Base-by-base conservation (phyloP, 2,113 vertebrate species). In the Misgurnus anguillicaudatus region DNA sequence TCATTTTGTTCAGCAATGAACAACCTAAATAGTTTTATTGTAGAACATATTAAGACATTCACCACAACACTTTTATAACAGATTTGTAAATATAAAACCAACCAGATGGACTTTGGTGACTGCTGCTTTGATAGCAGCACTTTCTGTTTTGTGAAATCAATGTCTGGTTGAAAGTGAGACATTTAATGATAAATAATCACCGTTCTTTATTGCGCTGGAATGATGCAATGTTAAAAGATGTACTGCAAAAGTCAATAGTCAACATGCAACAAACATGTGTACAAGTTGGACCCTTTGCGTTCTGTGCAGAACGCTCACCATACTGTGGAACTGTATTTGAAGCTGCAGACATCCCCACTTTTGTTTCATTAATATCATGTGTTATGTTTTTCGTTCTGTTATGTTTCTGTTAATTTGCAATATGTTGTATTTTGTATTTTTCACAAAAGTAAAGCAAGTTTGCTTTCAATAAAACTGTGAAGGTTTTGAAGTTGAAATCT, bases 381-480 rank as follows among this genome's bases (percentile, higher is more conserved):
- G 63, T 80, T 80, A 70, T 67, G 55, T 31, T 24, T 67, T 72
- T 65, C 68, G 6, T 73, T 78, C 55, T 61, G 73, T 68, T 75
- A 47, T 82, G 45, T 70, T 78, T 83, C 70, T 38, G 76, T 81
- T 65, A 24, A 31, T 80, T 80, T 78, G 67, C 68, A 83, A 80
- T 51, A 69, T 9, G 42, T 75, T 87, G 82, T 87, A 84, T 79
- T 80, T 71, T 82, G 79, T 81, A 86, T 78, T 81, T 77, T 92
- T 89, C 89, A 87, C 84, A 87, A 31, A 31, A 86, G 76, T 87
- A 74, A 87, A 86, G 51, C 55, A 82, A 87, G 84, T 83, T 90
- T 85, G 81, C 89, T 88, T 90, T 89, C 87, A 94, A 94, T 94
- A 93, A 94, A 93, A 87, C 84, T 89, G 80, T 82, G 77, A 78